phyloP scores from a whole-genome alignment of 2,888 invertebrate genomes.

The Acronicta alni region DNA sequence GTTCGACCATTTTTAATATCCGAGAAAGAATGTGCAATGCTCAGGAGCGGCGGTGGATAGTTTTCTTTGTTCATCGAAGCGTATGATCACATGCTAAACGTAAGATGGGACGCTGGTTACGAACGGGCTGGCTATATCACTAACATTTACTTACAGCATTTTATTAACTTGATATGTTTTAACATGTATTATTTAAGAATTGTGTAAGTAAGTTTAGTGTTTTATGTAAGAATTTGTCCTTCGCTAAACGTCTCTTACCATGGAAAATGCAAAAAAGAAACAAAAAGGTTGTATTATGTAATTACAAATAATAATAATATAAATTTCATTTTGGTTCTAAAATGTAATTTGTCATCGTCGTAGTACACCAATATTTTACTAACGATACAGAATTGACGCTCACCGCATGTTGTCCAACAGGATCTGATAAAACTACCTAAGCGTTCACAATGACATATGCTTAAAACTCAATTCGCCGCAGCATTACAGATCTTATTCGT shows the following conservation, averaged over 20 bases:
- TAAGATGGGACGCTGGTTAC: slow-evolving; percentile 29
- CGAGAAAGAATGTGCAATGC: slow-evolving; percentile 65
- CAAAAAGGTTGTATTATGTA: too few species aligned
- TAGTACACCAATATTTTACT: slow-evolving; percentile 34
- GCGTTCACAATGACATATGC: slow-evolving; percentile 82
- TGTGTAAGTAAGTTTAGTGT: too few species aligned
- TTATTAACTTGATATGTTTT: too few species aligned
- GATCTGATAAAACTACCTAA: slow-evolving; percentile 79
- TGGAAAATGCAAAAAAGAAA: too few species aligned
- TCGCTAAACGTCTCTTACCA: too few species aligned
- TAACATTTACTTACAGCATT: too few species aligned
- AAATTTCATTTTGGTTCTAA: too few species aligned
- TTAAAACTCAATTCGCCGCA: slow-evolving; percentile 57
- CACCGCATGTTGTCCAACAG: slow-evolving; percentile 77
- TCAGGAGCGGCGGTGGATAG: slow-evolving; percentile 59
- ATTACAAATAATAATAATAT: too few species aligned
- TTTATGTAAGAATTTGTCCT: too few species aligned
- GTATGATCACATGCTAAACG: slow-evolving; percentile 77
- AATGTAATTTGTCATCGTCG: background rate
- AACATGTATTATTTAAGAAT: too few species aligned
- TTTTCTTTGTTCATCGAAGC: slow-evolving; percentile 80
- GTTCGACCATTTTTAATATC: slow-evolving; percentile 63
- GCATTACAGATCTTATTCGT: slow-evolving; percentile 51
- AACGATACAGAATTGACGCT: slow-evolving; percentile 72
- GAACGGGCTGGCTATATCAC: background rate